Conservation (phyloP, 2,113 vertebrate species). For the Bambusicola thoracicus region DNA sequence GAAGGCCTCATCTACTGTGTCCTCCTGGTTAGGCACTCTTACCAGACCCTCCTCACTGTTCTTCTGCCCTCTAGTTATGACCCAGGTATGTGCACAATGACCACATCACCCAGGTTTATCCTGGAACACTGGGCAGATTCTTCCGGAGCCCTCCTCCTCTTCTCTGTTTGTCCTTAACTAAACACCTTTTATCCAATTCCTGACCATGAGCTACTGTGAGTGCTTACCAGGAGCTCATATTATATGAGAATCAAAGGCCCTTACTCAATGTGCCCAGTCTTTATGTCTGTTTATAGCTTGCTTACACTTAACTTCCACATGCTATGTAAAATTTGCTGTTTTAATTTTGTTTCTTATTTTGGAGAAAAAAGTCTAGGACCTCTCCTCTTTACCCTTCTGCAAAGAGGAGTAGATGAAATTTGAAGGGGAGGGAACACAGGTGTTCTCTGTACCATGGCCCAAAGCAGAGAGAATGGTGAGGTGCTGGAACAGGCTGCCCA, state of each 20-base stretch:
- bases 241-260: neutral
- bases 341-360: neutral
- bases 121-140: neutral
- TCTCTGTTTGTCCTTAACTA: neutral
- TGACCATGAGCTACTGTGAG: neutral
- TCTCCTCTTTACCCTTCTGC: neutral
- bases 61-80: neutral
- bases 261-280: neutral
- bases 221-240: neutral
- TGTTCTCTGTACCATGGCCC: neutral
- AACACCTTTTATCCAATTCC: neutral
- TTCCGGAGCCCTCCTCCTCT: neutral
- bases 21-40: neutral
- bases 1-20: neutral
- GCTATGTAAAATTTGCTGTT: neutral
- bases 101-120: neutral
- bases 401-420: neutral
- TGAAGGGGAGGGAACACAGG: neutral
- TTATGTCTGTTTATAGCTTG: neutral
- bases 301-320: neutral
- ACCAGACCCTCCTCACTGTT: neutral
- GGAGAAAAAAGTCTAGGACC: neutral
- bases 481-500: no score
- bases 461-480: no score
- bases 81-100: neutral